These are phyloP conservation scores for Coregonus suidteri DNA, from an alignment of 2,797 vertebrate genomes.

Conservation along the genomic window DNA sequence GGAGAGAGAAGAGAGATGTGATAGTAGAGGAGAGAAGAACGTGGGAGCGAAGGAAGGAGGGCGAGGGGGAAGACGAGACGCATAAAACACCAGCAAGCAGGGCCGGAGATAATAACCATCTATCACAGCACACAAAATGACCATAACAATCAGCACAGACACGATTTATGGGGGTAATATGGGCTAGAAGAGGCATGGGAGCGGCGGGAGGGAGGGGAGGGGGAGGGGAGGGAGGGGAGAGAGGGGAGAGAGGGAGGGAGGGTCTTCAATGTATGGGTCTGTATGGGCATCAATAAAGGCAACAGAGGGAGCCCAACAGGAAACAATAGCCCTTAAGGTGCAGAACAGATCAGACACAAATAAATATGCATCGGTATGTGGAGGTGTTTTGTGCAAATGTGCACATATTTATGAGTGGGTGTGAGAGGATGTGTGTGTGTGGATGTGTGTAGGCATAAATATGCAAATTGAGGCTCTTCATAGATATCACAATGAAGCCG, in stretches of 20 bases:
- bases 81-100: conserved; percentile 70
- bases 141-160: conserved; percentile 76
- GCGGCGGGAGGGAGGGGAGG: not conserved
- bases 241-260: not conserved
- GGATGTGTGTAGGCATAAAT: not conserved
- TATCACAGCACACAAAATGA: conserved; percentile 79
- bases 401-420: not conserved
- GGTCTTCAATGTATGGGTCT: not conserved
- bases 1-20: not conserved
- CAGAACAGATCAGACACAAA: conserved; percentile 17
- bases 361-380: conserved; percentile 22
- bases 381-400: conserved; percentile 4
- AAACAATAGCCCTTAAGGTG: conserved; percentile 2
- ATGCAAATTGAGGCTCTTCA: conserved; percentile 2
- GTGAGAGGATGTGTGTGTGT: not conserved
- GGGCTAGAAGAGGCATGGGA: conserved; percentile 47
- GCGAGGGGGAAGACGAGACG: conserved; percentile 56
- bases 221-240: too few species aligned
- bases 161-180: conserved; percentile 81
- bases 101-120: conserved; percentile 78
- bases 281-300: not conserved
- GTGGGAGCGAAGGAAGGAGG: conserved; percentile 30
- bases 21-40: not conserved
- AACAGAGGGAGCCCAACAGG: not conserved
- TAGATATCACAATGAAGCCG: not conserved